These are phyloP conservation scores for Uropetala carovei DNA, from an alignment of 2,888 invertebrate species.

Conservation along the genomic window DNA sequence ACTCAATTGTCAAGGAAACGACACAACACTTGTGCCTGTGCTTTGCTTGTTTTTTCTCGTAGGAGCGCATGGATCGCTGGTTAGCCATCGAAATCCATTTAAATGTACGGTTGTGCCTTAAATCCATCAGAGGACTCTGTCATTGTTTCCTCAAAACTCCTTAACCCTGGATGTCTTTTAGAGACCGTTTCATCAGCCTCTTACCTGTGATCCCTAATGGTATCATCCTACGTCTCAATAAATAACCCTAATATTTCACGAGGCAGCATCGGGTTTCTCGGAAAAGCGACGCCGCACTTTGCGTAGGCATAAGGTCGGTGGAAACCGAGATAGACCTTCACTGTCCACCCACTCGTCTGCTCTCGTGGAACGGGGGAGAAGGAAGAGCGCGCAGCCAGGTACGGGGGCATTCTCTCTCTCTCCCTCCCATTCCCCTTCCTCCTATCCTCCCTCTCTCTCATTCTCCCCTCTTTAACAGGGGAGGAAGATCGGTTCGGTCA, in stretches of 20 bases:
- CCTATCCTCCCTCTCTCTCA: background rate
- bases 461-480: background rate
- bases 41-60: too few relatives aligned
- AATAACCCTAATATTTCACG: conserved; percentile 44
- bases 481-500: background rate
- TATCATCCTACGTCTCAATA: conserved; percentile 39
- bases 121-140: background rate
- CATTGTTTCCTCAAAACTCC: conserved; percentile 18
- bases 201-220: background rate
- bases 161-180: background rate
- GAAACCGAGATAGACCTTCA: background rate
- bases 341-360: conserved; percentile 57
- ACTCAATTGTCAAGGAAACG: too few relatives aligned
- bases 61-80: too few relatives aligned
- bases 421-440: background rate
- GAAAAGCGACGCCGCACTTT: conserved; percentile 36
- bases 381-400: conserved; percentile 52
- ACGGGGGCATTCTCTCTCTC: background rate
- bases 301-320: conserved; percentile 9
- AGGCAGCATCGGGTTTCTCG: conserved; percentile 49
- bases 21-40: too few relatives aligned
- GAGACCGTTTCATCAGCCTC: background rate
- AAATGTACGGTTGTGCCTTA: background rate
- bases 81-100: background rate
- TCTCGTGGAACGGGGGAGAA: background rate